Base-by-base conservation (phyloP, 2,888 invertebrate genomes). In the Luperina nickerlii region DNA sequence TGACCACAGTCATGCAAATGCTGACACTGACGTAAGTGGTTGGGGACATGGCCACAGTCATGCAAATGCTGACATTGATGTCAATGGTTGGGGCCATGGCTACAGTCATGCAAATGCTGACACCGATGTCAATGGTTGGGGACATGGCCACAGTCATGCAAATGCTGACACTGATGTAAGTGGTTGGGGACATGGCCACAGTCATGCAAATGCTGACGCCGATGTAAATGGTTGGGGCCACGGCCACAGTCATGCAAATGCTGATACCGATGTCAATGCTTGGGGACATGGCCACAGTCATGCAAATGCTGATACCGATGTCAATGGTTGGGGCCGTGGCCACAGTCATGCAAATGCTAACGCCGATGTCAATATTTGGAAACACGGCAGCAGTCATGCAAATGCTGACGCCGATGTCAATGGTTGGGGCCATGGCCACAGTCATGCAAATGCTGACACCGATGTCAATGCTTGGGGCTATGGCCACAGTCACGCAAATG, bases 1-100 rank as follows among this genome's bases (percentile, higher is more conserved):
- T 0, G 32, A 1, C 32, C 0, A 1, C 32, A 32, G 32, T 32
- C 32, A 32, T 32, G 32, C 32, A 32, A 32, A 32, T 32, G 32
- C 32, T 32, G 1, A 32, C 32, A 32, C 32, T 32, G 32, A 32
- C 1, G 32, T 32, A 1, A 32, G 1, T 45, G 32, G 45, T 54
- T 69, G 68, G 78, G 54, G 62, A 8, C 63, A 69, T 0, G 24
- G 24, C 57, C 2, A 3, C 1, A 57, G 57, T 57, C 57, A 57
- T 9, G 24, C 0, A 3, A 57, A 24, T 57, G 9, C 57, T 57
- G 0, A 57, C 24, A 0, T 9, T 1, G 0, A 57, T 1, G 0
- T 24, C 0, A 57, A 24, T 9, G 57, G 9, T 9, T 11, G 57
- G 57, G 9, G 57, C 9, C 57, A 24, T 4, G 9, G 57, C 57